Evolutionary conservation across 2,888 invertebrate species (phyloP).

Genomic region (Ectemnius continuus): DNA sequence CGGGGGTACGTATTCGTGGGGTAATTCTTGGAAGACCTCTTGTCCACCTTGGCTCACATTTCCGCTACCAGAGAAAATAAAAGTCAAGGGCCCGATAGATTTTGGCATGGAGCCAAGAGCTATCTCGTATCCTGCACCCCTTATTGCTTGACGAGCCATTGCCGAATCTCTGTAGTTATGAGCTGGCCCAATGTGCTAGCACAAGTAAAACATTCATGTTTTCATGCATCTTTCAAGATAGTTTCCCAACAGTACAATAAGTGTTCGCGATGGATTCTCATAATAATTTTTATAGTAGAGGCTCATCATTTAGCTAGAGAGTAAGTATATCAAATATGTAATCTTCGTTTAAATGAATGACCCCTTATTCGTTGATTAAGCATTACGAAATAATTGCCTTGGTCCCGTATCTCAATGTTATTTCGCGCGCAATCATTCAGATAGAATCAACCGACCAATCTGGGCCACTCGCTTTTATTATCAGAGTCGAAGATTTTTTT

Average conservation of each 20-base stretch:
- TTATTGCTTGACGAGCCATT: conserved; percentile 97
- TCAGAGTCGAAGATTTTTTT: not conserved
- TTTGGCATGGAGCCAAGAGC: conserved; percentile 96
- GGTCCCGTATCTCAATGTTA: too few relatives aligned
- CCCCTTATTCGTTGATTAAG: too few relatives aligned
- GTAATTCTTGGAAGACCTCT: conserved; percentile 97
- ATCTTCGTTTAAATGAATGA: too few relatives aligned
- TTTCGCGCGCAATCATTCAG: too few relatives aligned
- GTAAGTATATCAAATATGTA: too few relatives aligned
- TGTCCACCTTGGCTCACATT: conserved; percentile 95
- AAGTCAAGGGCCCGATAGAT: conserved; percentile 97
- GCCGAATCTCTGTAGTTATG: conserved; percentile 99
- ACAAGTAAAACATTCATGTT: conserved; percentile 28
- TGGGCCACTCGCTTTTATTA: too few relatives aligned
- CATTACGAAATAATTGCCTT: too few relatives aligned
- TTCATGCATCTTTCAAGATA: too few relatives aligned
- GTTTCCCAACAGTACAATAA: too few relatives aligned
- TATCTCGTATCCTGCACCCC: conserved; percentile 99
- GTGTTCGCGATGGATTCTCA: too few relatives aligned
- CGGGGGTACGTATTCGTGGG: conserved; percentile 98
- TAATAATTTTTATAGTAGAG: too few relatives aligned
- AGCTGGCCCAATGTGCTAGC: conserved; percentile 96
- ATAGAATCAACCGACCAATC: not conserved
- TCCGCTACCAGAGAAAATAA: conserved; percentile 98
- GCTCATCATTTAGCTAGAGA: too few relatives aligned